Evolutionary conservation across 2,797 vertebrate species (phyloP), one percentile per base, ranked within the genome.

Genomic region (Coregonus suidteri): DNA sequence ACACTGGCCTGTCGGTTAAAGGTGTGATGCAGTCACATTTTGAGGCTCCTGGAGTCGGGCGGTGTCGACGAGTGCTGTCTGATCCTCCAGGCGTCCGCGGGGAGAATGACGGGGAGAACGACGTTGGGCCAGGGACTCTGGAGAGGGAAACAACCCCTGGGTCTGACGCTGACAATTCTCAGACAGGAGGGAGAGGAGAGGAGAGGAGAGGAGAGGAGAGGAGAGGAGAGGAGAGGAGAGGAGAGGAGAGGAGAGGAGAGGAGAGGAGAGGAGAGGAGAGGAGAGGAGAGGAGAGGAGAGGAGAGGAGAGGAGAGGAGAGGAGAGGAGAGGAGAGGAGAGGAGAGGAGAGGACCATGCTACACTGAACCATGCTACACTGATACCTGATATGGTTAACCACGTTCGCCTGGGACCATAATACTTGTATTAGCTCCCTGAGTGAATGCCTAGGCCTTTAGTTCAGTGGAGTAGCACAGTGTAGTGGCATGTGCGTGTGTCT

Each of bases 141-240:
- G 71, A 80, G 77, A 84, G 79, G 75, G 76, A 51, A 87, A 83
- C 81, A 79, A 90, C 81, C 85, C 20, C 6, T 72, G 74, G 84
- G 83, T 88, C 88, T 87, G 74, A 85, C 86, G 80, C 79, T 91
- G 91, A 91, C 90, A 92, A 91, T 90, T 88, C 77, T 81, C 77
- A 77, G 77, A 85, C 78, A 78, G 73, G 4, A 53, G 15, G 41
- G 41, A 47, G 41, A 41, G 7, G 6, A 2, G 7, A 9, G 37
- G 6, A 41, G 37, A 7, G 37, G 37, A 1, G 37, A 41, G 37
- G 6, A 7, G 37, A 1, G 37, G 37, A 41, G 37, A 41, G 37
- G 37, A 41, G 5, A 37, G 37, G 6, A 41, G 37, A 7, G 37
- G 37, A 1, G 37, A 41, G 37, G 6, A 7, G 37, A 1, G 37